A percentile compares a stretch with the other conserved stretches of the same genome.
phyloP scores from a whole-genome alignment of 2,113 vertebrate genomes.

The Anguilla rostrata region DNA sequence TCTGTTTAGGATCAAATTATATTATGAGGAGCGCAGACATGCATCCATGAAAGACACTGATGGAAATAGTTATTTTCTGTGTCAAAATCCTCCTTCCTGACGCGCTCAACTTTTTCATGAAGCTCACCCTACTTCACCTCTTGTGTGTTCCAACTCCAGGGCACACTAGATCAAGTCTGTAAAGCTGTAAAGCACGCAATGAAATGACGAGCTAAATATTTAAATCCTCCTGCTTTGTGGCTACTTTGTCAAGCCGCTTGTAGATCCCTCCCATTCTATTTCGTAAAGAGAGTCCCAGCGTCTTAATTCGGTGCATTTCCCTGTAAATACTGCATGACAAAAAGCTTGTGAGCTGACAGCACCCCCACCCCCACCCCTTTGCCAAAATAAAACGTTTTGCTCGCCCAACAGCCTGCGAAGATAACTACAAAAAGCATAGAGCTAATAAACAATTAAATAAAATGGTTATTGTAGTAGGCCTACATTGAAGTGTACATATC shows the following conservation, averaged over 20 bases:
- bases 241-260: conserved; percentile 61
- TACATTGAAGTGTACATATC: neutral
- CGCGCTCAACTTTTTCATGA: neutral
- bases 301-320: conserved; percentile 76
- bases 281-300: conserved; percentile 51
- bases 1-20: neutral
- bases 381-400: conserved; percentile 10
- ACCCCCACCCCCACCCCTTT: neutral
- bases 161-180: neutral
- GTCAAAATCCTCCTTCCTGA: neutral
- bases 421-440: neutral
- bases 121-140: conserved; percentile 22
- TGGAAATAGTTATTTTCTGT: conserved; percentile 53
- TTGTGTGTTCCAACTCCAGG: neutral
- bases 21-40: conserved; percentile 43
- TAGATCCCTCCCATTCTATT: conserved; percentile 56
- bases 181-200: conserved; percentile 43
- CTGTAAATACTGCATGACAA: conserved; percentile 78
- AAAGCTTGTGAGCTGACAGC: conserved; percentile 41
- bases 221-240: conserved; percentile 59
- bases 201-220: conserved; percentile 72
- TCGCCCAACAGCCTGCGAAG: conserved; percentile 16
- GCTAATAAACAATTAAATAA: no score
- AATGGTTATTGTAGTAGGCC: neutral
- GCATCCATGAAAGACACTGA: conserved; percentile 83